These are phyloP conservation scores for Selene dorsalis DNA, from an alignment of 2,797 vertebrate species.

Conservation along the genomic window DNA sequence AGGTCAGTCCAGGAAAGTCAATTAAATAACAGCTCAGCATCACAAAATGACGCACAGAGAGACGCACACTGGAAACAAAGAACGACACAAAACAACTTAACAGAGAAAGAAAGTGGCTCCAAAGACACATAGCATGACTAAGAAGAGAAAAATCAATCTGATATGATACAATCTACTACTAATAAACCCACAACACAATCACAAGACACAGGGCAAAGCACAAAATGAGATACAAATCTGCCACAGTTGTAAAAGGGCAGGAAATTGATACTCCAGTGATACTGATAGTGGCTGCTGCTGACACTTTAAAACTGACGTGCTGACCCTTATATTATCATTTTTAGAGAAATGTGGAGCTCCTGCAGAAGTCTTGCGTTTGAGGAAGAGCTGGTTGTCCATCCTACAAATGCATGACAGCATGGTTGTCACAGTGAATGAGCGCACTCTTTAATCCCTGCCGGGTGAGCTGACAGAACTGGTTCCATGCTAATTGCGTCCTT, in stretches of 20 bases:
- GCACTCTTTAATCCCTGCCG: constrained; percentile 48
- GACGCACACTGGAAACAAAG: too few species aligned
- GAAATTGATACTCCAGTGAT: not conserved
- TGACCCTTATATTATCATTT: constrained; percentile 30
- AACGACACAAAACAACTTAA: too few species aligned
- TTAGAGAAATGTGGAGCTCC: not conserved
- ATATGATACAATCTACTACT: not conserved
- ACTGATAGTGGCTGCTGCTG: not conserved
- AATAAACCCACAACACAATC: not conserved
- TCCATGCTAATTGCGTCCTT: constrained; percentile 55
- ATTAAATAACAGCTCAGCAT: not conserved
- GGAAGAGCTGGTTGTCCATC: not conserved
- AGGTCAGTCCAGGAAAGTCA: not conserved
- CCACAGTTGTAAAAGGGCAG: too few species aligned
- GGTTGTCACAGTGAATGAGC: constrained; percentile 41
- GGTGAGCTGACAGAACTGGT: constrained; percentile 51
- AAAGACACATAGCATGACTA: too few species aligned
- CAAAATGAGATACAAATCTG: not conserved
- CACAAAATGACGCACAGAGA: not conserved
- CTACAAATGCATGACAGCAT: constrained; percentile 33
- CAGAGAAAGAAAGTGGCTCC: too few species aligned
- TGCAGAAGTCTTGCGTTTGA: constrained; percentile 17
- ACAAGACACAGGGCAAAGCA: not conserved
- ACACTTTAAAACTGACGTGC: not conserved
- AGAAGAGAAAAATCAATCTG: not conserved